These are phyloP conservation scores for human (Homo sapiens) DNA, from an alignment of 2,113 vertebrate species.

Conservation along the genomic window GRCh38 chr2:237115001-237115500, in stretches of 20 bases:
- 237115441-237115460: rapidly evolving
- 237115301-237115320: not conserved
- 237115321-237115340: not conserved
- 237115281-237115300: not conserved
- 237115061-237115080: not conserved
- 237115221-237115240: not conserved
- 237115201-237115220: not conserved
- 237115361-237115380: not conserved
- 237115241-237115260: not conserved
- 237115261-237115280: not conserved
- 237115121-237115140: not conserved
- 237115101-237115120: no score
- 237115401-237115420: no score
- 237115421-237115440: not conserved
- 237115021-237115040: not conserved
- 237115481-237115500: not conserved
- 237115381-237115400: no score
- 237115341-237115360: not conserved
- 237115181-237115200: not conserved
- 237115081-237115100: not conserved
- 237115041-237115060: not conserved
- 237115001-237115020: not conserved
- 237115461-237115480: not conserved
- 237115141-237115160: not conserved
- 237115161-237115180: not conserved